Conservation (phyloP, 2,888 invertebrate species). For the Anorthoa munda region DNA sequence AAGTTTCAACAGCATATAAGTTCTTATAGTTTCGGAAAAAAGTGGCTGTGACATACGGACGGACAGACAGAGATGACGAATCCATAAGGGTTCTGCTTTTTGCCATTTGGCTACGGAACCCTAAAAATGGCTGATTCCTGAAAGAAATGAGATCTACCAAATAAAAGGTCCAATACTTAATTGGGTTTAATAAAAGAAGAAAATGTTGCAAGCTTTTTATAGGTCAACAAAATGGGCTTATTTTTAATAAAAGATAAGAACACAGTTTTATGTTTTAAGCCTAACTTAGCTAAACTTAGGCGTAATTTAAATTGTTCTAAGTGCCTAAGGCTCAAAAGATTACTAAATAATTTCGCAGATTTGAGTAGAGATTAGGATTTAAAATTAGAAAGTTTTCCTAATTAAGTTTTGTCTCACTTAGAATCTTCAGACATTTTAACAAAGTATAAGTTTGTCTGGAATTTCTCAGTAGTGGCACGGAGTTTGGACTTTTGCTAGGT, state of each 20-base stretch:
- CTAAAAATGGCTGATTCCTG: conserved; percentile 8
- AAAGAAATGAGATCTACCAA: neutral
- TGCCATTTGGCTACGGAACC: no score
- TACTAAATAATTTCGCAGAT: conserved; percentile 29
- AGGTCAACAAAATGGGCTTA: neutral
- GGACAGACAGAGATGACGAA: no score
- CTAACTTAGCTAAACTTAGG: neutral
- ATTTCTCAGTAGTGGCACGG: neutral
- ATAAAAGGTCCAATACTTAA: neutral
- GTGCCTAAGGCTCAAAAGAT: conserved; percentile 16
- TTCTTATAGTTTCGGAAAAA: no score
- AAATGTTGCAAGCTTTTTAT: neutral
- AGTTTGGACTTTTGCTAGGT: no score
- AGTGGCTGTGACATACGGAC: no score
- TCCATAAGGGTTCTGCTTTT: no score
- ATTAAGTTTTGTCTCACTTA: conserved; percentile 10
- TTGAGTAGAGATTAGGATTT: conserved; percentile 5
- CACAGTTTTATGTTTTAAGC: neutral
- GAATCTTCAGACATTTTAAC: neutral
- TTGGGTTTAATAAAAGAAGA: conserved; percentile 4
- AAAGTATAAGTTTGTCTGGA: neutral
- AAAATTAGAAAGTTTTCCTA: neutral
- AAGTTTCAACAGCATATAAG: no score
- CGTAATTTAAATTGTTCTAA: conserved; percentile 20
- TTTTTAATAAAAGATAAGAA: conserved; percentile 18